Percentiles rank a stretch among this genome's conserved stretches.
Evolutionary conservation across 2,113 vertebrate species (phyloP).

Genomic region (Neogale vison): DNA sequence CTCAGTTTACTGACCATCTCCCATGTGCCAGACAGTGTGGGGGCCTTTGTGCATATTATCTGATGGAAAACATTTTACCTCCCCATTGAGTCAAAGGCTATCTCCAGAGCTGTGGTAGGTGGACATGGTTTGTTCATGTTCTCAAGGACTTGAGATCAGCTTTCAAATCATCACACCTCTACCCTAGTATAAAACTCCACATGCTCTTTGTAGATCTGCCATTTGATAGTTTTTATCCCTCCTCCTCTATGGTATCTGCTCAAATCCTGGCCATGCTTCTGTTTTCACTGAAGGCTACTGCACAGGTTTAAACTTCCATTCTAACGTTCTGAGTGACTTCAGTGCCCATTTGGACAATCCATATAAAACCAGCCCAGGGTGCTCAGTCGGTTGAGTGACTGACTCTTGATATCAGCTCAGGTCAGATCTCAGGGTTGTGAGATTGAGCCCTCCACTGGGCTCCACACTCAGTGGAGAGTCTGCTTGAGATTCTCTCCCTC

Average conservation of each 20-base stretch:
- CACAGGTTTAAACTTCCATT: background rate
- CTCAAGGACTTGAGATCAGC: background rate
- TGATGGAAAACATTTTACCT: too few species aligned
- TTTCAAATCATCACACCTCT: background rate
- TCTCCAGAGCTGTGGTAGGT: background rate
- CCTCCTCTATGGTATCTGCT: background rate
- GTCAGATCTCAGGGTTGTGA: background rate
- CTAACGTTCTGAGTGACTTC: too few species aligned
- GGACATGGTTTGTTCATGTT: background rate
- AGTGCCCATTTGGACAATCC: background rate
- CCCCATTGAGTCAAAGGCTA: background rate
- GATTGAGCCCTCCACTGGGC: background rate
- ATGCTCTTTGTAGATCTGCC: too few species aligned
- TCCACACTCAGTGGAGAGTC: background rate
- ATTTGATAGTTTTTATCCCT: background rate
- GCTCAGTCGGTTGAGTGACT: background rate
- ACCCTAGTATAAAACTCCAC: background rate
- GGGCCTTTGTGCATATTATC: background rate
- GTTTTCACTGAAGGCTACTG: background rate
- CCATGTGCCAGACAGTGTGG: accelerated
- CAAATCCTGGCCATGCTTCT: background rate
- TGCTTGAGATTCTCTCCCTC: background rate
- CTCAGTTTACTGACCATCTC: too few species aligned
- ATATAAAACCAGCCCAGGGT: background rate
- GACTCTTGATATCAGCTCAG: background rate